Evolutionary conservation across 2,797 vertebrate genomes (phyloP).

Genomic region (Apogon hyalosoma): DNA sequence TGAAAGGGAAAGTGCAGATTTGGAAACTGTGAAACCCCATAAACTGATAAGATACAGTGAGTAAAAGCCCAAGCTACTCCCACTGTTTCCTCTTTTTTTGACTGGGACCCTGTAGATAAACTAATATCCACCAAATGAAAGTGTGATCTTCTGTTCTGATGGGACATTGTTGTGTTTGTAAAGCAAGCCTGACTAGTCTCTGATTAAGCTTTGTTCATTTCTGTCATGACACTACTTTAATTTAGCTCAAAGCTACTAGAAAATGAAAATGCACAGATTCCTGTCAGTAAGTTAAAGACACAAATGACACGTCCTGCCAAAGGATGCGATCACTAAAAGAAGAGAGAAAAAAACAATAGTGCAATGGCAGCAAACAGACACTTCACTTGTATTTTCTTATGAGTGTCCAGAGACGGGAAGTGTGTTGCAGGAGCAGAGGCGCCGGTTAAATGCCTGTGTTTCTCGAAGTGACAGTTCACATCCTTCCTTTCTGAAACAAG

Average conservation of each 20-base stretch:
- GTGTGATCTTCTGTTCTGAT: background rate
- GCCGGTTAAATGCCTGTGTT: conserved; percentile 55
- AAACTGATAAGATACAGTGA: conserved; percentile 13
- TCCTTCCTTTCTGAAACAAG: conserved; percentile 64
- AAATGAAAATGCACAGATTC: background rate
- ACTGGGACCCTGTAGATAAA: background rate
- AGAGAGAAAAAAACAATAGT: conserved; percentile 13
- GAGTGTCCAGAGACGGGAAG: conserved; percentile 37
- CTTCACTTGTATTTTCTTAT: conserved; percentile 12
- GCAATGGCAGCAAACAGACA: background rate
- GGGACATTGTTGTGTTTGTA: background rate
- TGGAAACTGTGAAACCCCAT: conserved; percentile 6
- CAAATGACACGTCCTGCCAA: conserved; percentile 3
- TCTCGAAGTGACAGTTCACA: conserved; percentile 50
- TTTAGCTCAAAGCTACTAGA: background rate
- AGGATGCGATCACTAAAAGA: conserved; percentile 30
- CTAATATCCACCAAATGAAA: background rate
- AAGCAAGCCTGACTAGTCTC: background rate
- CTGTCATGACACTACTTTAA: conserved; percentile 9
- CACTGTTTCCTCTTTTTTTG: background rate
- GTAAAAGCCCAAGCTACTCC: background rate
- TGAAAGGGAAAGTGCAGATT: background rate
- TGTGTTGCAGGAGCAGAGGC: conserved; percentile 37
- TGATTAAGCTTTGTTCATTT: background rate
- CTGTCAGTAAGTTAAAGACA: conserved; percentile 1